phyloP scores from a whole-genome alignment of 2,888 invertebrate genomes.

The Pantelozetes paolii region DNA sequence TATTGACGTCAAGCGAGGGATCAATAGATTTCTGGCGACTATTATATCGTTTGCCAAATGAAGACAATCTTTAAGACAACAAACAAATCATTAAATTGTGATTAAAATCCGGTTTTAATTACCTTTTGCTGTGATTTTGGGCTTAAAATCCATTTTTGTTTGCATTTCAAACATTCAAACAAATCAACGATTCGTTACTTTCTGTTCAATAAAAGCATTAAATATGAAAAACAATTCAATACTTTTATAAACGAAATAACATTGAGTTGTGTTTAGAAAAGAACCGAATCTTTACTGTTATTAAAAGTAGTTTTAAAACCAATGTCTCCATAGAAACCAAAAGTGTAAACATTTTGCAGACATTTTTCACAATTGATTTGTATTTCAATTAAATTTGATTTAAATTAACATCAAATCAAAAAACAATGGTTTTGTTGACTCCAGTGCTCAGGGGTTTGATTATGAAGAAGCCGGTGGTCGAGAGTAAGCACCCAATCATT shows the following conservation, averaged over 20 bases:
- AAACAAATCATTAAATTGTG: not conserved
- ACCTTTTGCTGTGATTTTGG: not conserved
- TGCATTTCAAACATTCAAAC: not conserved
- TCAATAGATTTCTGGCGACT: not conserved
- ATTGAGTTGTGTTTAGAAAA: too few relatives aligned
- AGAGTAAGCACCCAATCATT: too few relatives aligned
- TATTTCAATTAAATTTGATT: not conserved
- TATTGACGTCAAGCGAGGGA: constrained; percentile 4
- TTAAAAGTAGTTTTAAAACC: not conserved
- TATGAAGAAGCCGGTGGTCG: too few relatives aligned
- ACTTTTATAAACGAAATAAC: too few relatives aligned
- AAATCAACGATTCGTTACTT: not conserved
- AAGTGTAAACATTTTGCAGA: too few relatives aligned
- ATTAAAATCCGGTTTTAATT: not conserved
- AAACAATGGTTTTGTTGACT: constrained; percentile 36
- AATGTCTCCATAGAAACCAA: not conserved
- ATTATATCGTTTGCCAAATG: constrained; percentile 25
- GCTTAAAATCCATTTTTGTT: not conserved
- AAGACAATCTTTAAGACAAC: not conserved
- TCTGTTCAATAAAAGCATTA: not conserved
- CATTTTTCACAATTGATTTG: not conserved
- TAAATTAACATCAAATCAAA: not conserved
- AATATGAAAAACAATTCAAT: too few relatives aligned
- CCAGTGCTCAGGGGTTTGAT: constrained; percentile 20
- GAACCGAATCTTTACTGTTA: too few relatives aligned